Evolutionary conservation across 2,888 invertebrate species (phyloP).

Genomic region (Drosophila meridionalis): DNA sequence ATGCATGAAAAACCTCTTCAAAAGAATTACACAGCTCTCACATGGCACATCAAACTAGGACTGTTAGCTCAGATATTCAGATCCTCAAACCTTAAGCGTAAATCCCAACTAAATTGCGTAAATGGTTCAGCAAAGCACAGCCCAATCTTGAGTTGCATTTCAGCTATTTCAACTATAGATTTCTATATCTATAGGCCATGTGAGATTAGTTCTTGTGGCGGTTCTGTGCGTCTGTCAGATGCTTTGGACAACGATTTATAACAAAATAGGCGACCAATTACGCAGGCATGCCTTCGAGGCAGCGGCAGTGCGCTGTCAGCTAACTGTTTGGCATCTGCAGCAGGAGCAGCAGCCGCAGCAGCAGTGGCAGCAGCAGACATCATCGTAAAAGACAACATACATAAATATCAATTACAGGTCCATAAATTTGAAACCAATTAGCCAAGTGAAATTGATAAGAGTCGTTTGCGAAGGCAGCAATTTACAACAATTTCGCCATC

Average conservation of each 20-base stretch:
- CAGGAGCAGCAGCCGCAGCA: conserved; percentile 15
- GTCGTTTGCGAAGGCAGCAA: conserved; percentile 66
- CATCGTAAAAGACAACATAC: conserved; percentile 58
- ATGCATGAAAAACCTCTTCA: neutral
- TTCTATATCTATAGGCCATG: conserved; percentile 10
- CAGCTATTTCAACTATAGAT: conserved; percentile 12
- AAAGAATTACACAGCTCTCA: neutral
- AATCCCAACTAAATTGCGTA: neutral
- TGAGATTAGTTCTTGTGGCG: conserved; percentile 14
- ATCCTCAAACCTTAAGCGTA: neutral
- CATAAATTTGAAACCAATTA: conserved; percentile 85
- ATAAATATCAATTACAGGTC: conserved; percentile 84
- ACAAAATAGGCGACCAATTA: conserved; percentile 77
- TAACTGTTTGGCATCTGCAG: conserved; percentile 63
- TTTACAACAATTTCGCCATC: conserved; percentile 70
- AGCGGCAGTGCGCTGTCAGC: conserved; percentile 34
- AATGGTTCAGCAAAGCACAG: neutral
- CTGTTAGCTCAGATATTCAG: neutral
- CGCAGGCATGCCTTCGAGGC: conserved; percentile 60
- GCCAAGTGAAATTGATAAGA: conserved; percentile 84
- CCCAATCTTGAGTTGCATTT: neutral
- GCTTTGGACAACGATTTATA: conserved; percentile 63
- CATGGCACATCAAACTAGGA: neutral
- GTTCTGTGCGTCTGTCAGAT: conserved; percentile 20
- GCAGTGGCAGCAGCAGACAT: conserved; percentile 12